These are phyloP conservation scores for Drosophila mojavensis DNA, from an alignment of 1,140 invertebrate genomes.

Conservation along the genomic window DNA sequence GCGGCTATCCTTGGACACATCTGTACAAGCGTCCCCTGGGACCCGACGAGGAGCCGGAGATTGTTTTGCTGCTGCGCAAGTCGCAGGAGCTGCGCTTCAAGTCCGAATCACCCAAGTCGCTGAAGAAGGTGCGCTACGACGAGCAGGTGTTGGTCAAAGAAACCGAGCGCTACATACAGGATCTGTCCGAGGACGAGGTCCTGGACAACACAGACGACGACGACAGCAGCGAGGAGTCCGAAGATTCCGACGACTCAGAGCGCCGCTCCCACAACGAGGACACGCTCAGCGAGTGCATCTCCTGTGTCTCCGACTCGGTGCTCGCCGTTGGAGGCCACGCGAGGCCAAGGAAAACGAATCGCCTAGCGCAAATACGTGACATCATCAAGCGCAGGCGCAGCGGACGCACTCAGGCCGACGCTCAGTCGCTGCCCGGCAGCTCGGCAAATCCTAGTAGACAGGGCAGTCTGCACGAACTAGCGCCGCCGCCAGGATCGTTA, in stretches of 20 bases:
- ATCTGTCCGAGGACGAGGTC: slow-evolving; percentile 75
- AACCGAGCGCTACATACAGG: slow-evolving; percentile 81
- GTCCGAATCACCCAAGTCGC: slow-evolving; percentile 80
- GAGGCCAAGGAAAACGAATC: slow-evolving; percentile 65
- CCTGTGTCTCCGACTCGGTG: slow-evolving; percentile 80
- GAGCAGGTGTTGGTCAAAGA: slow-evolving; percentile 80
- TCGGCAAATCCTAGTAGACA: slow-evolving; percentile 71
- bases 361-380: slow-evolving; percentile 60
- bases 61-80: slow-evolving; percentile 78
- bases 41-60: slow-evolving; percentile 84
- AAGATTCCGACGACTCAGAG: slow-evolving; percentile 61
- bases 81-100: slow-evolving; percentile 80
- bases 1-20: slow-evolving; percentile 90
- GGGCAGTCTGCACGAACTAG: slow-evolving; percentile 71
- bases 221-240: slow-evolving; percentile 62
- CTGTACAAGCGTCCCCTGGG: slow-evolving; percentile 85
- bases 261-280: slow-evolving; percentile 68
- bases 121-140: slow-evolving; percentile 81
- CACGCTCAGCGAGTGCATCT: slow-evolving; percentile 78
- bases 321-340: slow-evolving; percentile 71
- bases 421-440: slow-evolving; percentile 76
- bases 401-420: slow-evolving; percentile 73
- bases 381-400: slow-evolving; percentile 72
- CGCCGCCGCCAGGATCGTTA: slow-evolving; percentile 64
- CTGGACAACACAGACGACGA: slow-evolving; percentile 54